Percentiles rank a stretch among this genome's conserved stretches.
Evolutionary conservation across 1,140 invertebrate species (phyloP).

Genomic region (Asbolus verrucosus): DNA sequence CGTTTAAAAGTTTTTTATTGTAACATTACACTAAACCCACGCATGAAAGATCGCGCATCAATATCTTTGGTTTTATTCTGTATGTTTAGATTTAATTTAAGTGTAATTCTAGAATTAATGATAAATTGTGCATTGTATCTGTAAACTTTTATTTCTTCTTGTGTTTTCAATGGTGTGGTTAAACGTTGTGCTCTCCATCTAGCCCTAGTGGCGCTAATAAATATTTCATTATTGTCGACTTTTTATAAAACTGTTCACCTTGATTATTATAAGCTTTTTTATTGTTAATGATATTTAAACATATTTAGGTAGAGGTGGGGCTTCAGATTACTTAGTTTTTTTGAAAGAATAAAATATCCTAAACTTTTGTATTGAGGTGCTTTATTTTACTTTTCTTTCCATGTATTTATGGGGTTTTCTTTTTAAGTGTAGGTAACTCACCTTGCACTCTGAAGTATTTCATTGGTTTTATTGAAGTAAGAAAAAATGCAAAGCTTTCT

Average conservation of each 20-base stretch:
- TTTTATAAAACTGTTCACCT: no score
- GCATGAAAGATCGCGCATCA: no score
- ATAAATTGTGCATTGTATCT: no score
- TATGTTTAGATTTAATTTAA: no score
- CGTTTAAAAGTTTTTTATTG: no score
- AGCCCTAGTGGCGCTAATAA: constrained; percentile 7
- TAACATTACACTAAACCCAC: no score
- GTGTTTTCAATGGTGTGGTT: constrained; percentile 17
- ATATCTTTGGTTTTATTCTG: no score
- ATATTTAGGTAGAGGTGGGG: constrained; percentile 31
- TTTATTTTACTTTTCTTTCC: constrained; percentile 20
- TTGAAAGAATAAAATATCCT: constrained; percentile 29
- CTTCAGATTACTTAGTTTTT: constrained; percentile 36
- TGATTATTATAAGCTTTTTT: constrained; percentile 10
- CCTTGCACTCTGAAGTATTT: constrained; percentile 48
- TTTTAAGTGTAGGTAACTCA: constrained; percentile 43
- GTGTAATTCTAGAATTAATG: no score
- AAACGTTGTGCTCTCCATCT: constrained; percentile 20
- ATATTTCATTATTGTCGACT: not conserved
- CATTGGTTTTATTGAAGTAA: not conserved
- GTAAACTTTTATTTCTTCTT: not conserved
- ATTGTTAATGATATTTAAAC: constrained; percentile 33
- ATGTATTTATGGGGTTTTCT: constrained; percentile 31
- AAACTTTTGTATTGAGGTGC: constrained; percentile 21
- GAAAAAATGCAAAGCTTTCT: not conserved